Evolutionary conservation across 1,140 invertebrate species (phyloP).

Genomic region (Eulimnadia texana): DNA sequence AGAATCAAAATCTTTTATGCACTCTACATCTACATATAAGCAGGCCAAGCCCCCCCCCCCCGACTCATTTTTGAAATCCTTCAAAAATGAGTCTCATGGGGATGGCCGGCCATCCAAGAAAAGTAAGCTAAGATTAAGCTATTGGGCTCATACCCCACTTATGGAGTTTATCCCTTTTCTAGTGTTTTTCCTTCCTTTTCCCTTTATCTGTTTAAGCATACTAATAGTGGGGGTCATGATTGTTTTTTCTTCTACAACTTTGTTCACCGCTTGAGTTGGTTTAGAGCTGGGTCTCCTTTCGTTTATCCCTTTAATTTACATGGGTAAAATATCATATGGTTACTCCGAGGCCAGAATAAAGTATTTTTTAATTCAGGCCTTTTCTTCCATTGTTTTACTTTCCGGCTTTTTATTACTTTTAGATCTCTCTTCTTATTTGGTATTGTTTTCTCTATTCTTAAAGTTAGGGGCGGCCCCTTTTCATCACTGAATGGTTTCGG

Average conservation of each 20-base stretch:
- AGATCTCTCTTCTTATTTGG: background rate
- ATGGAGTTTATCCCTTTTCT: slow-evolving; percentile 26
- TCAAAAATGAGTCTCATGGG: too few species aligned
- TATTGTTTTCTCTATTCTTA: background rate
- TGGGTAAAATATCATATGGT: background rate
- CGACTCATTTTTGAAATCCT: too few species aligned
- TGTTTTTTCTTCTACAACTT: background rate
- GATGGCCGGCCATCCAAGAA: too few species aligned
- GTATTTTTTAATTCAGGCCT: slow-evolving; percentile 3
- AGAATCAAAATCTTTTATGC: slow-evolving; percentile 39
- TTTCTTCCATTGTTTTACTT: background rate
- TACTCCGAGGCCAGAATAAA: background rate
- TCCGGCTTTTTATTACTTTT: background rate
- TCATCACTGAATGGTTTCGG: background rate
- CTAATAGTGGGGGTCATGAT: slow-evolving; percentile 19
- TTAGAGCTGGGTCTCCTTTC: background rate
- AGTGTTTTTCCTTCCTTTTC: slow-evolving; percentile 24
- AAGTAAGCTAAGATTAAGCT: slow-evolving; percentile 35
- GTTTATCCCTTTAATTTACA: background rate
- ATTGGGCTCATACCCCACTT: slow-evolving; percentile 33
- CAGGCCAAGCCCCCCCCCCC: too few species aligned
- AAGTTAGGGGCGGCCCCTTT: background rate
- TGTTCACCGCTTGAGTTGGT: background rate
- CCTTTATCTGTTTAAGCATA: slow-evolving; percentile 31
- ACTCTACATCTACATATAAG: slow-evolving; percentile 36